Evolutionary conservation across 2,888 invertebrate species (phyloP).

Genomic region (Archips crataeganus): DNA sequence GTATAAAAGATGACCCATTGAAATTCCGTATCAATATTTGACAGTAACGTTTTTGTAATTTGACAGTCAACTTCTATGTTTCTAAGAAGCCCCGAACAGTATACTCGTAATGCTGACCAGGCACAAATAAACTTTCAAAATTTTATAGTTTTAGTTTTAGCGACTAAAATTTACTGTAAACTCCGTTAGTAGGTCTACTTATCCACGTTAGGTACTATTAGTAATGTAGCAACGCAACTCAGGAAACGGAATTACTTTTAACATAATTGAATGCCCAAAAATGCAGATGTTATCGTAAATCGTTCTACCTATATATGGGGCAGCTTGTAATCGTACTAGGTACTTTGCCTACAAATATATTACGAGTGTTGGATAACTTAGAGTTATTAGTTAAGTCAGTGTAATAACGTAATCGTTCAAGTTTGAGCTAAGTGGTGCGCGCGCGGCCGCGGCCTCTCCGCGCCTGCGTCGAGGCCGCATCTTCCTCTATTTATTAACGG

Average conservation of each 20-base stretch:
- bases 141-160: too few relatives aligned
- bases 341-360: conserved; percentile 6
- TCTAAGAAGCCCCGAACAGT: not conserved
- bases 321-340: not conserved
- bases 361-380: conserved; percentile 24
- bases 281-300: conserved; percentile 26
- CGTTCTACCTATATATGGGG: conserved; percentile 14
- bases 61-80: too few relatives aligned
- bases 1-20: conserved; percentile 14
- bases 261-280: conserved; percentile 20
- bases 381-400: conserved; percentile 26
- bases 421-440: conserved; percentile 57
- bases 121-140: too few relatives aligned
- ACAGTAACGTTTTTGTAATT: not conserved
- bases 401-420: conserved; percentile 54
- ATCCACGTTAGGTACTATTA: not conserved
- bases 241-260: conserved; percentile 32
- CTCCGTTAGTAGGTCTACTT: not conserved
- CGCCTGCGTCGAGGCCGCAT: conserved; percentile 67
- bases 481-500: conserved; percentile 58
- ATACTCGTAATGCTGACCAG: not conserved
- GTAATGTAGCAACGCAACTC: not conserved
- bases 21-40: conserved; percentile 12
- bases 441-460: conserved; percentile 57
- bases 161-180: too few relatives aligned